Evolutionary conservation across 2,113 vertebrate species (phyloP).

Genomic region (Sterna hirundo): DNA sequence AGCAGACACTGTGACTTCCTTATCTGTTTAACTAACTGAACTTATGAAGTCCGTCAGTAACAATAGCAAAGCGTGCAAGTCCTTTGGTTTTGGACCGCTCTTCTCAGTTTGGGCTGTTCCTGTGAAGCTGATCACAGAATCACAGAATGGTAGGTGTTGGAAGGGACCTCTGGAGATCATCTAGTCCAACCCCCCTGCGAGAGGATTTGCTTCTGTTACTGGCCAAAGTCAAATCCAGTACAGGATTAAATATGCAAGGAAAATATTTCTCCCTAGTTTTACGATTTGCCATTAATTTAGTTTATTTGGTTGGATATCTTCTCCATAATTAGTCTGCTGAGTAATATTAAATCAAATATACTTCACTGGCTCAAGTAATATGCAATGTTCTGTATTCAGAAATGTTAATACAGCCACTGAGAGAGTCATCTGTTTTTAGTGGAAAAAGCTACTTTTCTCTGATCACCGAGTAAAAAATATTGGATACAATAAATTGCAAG

Average conservation of each 20-base stretch:
- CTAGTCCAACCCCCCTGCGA: too few relatives aligned
- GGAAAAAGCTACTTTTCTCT: not conserved
- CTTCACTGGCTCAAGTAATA: not conserved
- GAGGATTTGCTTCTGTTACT: not conserved
- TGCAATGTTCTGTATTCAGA: not conserved
- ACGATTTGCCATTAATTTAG: not conserved
- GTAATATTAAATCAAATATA: not conserved
- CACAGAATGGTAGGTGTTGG: too few relatives aligned
- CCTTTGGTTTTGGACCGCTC: not conserved
- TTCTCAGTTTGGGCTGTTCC: not conserved
- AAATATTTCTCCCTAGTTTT: not conserved
- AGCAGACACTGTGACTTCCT: not conserved
- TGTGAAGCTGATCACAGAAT: not conserved
- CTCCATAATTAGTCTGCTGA: not conserved
- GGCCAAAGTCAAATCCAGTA: not conserved
- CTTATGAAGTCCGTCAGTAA: not conserved
- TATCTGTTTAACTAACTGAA: not conserved
- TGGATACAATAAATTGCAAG: not conserved
- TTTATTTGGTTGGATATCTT: not conserved
- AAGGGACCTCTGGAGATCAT: too few relatives aligned
- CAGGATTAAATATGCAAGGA: not conserved
- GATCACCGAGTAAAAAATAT: not conserved
- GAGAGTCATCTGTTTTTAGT: not conserved
- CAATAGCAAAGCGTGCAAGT: not conserved
- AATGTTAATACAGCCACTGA: not conserved